Evolutionary conservation across 2,113 vertebrate genomes (phyloP), one percentile per base, ranked within the genome.

Genomic region (Hiodon alosoides): DNA sequence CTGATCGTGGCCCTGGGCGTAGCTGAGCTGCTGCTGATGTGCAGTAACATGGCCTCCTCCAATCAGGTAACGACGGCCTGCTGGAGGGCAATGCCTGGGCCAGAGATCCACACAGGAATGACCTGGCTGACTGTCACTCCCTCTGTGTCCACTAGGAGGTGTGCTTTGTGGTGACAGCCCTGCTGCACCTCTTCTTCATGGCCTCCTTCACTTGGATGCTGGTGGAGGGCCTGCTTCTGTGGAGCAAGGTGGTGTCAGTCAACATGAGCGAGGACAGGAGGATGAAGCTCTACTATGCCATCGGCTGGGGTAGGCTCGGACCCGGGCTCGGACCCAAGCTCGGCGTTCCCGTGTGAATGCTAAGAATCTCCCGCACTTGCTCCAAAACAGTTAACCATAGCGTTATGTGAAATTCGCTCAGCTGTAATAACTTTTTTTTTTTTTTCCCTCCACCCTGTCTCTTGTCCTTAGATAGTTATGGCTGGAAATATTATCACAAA

Each of bases 161-260:
- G 0, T 97, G 95, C 76, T 88, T 93, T 66, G 16, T 81, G 0
- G 85, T 97, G 81, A 96, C 95, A 0, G 93, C 90, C 0, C 85
- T 85, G 3, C 91, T 95, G 16, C 94, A 96, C 57, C 91, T 97
- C 67, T 94, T 95, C 87, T 98, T 95, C 89, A 90, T 94, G 93
- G 93, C 90, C 0, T 93, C 95, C 2, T 98, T 97, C 85, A 94
- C 93, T 0, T 97, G 96, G 96, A 96, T 96, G 95, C 82, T 96
- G 86, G 94, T 95, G 11, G 95, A 98, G 79, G 95, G 94, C 0
- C 86, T 97, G 75, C 91, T 96, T 50, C 91, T 98, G 4, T 96
- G 95, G 95, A 97, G 93, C 83, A 98, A 94, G 82, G 95, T 96
- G 3, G 94, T 98, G 0, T 92, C 93, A 0, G 93, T 97, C 52